A percentile compares a stretch with the other conserved stretches of the same genome.
These are phyloP conservation scores for Campylorhamphus procurvoides DNA, from an alignment of 2,113 vertebrate genomes.

Conservation along the genomic window DNA sequence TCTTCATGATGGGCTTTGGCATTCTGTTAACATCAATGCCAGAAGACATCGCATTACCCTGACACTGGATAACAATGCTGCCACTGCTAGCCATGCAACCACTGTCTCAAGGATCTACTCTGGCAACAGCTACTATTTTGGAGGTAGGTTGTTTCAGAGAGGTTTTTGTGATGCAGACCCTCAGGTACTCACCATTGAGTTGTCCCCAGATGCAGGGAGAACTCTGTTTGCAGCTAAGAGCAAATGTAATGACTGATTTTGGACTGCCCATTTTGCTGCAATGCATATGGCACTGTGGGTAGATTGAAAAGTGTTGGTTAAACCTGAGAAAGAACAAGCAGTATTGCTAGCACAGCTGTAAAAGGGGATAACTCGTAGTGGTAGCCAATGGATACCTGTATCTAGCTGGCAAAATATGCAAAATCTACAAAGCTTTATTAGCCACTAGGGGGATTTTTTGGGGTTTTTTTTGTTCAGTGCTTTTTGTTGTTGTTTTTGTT, in stretches of 20 bases:
- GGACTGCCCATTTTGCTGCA: background rate
- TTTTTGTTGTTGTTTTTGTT: background rate
- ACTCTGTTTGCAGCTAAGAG: background rate
- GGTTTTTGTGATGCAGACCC: background rate
- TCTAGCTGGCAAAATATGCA: background rate
- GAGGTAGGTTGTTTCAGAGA: constrained; percentile 78
- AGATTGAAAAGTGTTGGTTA: background rate
- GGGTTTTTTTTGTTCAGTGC: background rate
- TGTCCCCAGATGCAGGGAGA: background rate
- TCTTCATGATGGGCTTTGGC: constrained; percentile 93
- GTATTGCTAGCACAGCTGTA: background rate
- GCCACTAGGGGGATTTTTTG: background rate
- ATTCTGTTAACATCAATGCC: constrained; percentile 85
- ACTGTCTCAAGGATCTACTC: constrained; percentile 78
- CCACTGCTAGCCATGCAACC: constrained; percentile 80
- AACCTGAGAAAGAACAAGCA: background rate
- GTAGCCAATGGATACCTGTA: background rate
- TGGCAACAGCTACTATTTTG: constrained; percentile 87
- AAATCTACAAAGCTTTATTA: background rate
- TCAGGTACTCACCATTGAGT: background rate
- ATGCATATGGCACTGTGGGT: background rate
- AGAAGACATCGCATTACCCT: constrained; percentile 84
- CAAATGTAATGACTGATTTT: background rate
- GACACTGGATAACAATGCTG: constrained; percentile 83
- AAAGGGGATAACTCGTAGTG: background rate